Percentiles rank a stretch among this genome's conserved stretches.
Evolutionary conservation across 2,888 invertebrate species (phyloP).

Genomic region (Mythimna pallens): DNA sequence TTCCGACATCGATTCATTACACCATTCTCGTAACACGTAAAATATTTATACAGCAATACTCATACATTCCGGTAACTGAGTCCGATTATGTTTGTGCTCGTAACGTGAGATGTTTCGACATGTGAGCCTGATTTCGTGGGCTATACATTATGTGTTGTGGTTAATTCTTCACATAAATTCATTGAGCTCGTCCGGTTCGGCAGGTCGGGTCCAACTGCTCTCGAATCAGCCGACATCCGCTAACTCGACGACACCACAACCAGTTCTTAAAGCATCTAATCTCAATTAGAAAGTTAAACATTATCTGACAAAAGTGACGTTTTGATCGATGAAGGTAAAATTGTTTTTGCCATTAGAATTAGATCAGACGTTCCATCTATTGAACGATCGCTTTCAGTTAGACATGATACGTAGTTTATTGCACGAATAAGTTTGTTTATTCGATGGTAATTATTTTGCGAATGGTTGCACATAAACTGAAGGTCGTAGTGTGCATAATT

Average conservation of each 20-base stretch:
- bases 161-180: constrained; percentile 74
- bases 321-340: constrained; percentile 75
- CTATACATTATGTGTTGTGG: constrained; percentile 60
- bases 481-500: constrained; percentile 11
- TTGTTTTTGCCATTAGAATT: constrained; percentile 64
- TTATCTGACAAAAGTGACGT: constrained; percentile 74
- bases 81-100: constrained; percentile 67
- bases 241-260: constrained; percentile 68
- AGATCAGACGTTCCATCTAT: constrained; percentile 51
- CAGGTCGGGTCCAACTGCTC: constrained; percentile 48
- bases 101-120: constrained; percentile 68
- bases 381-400: constrained; percentile 43
- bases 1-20: constrained; percentile 68
- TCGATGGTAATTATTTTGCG: constrained; percentile 27
- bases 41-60: constrained; percentile 64
- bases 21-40: constrained; percentile 64
- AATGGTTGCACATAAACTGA: constrained; percentile 15
- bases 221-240: constrained; percentile 69
- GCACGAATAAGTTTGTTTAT: constrained; percentile 28
- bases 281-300: constrained; percentile 81
- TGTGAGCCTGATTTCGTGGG: constrained; percentile 66
- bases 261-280: constrained; percentile 71
- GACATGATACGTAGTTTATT: constrained; percentile 37
- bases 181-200: constrained; percentile 69
- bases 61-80: constrained; percentile 63